Base-by-base conservation (phyloP, 1,140 invertebrate genomes). In the Sarcophaga bullata region DNA sequence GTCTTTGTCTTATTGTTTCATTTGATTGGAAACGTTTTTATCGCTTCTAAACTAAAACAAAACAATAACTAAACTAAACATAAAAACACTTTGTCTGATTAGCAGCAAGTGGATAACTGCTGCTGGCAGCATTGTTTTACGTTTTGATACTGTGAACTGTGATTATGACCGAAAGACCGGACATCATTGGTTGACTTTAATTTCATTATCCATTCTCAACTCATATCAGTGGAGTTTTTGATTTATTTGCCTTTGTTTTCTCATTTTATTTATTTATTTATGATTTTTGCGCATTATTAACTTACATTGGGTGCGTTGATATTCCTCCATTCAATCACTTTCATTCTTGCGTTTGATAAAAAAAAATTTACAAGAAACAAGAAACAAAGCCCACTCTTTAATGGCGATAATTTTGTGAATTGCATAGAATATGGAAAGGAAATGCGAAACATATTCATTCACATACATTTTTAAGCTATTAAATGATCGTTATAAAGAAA, bases 321-420 rank as follows among this genome's bases (percentile, higher is more conserved):
- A 58, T 15, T 58, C 3, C 15, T 58, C 25, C 25, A 37, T 37
- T 37, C 25, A 37, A 37, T 58, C 54, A 58, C 54, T 58, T 58
- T 58, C 54, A 58, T 58, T 58, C 13, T 58, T 58, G 15, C n/a
- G 54, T 13, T 13, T 58, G 54, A n/a, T 58, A n/a, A 58, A 15
- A 58, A 15, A 58, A n/a, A 58, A 58, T 15, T n/a, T n/a, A 58
- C 54, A 58, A 58, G 50, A 52, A 52, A 52, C 1, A 37, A 37
- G 4, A 37, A 52, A 52, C 1, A 58, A 58, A 58, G 15, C 54
- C 1, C n/a, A 58, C n/a, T 58, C 54, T 58, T 58, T 58, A 58
- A 58, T 58, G 54, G 15, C 54, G 54, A 58, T 58, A 58, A 58
- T 58, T 58, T 58, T 58, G 52, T 58, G n/a, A 58, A 15, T 54